These are phyloP conservation scores for Cyaniris semiargus DNA, from an alignment of 2,888 invertebrate species.

Conservation along the genomic window DNA sequence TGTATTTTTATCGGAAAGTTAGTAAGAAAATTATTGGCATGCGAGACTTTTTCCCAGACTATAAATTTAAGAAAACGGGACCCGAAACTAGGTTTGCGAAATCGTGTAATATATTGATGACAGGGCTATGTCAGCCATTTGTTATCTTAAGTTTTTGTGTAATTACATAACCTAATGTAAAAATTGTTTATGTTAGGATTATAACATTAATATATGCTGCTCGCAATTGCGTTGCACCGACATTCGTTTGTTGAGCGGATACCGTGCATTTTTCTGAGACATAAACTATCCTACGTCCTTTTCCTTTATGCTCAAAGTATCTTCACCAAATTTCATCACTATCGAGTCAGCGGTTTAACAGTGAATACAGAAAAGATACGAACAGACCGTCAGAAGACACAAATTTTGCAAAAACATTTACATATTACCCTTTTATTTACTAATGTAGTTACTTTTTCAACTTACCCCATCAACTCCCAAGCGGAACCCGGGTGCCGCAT, in stretches of 20 bases:
- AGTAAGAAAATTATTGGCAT: slow-evolving; percentile 25
- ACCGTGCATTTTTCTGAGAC: neutral
- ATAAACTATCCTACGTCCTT: too few species aligned
- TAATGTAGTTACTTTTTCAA: too few species aligned
- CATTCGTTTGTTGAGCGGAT: neutral
- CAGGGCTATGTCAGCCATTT: slow-evolving; percentile 3
- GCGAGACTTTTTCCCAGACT: slow-evolving; percentile 18
- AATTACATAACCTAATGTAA: neutral
- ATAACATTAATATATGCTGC: neutral
- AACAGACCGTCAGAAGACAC: too few species aligned
- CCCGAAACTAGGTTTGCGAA: slow-evolving; percentile 24
- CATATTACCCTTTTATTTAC: too few species aligned
- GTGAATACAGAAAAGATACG: too few species aligned
- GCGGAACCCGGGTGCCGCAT: too few species aligned
- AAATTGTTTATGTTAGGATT: neutral
- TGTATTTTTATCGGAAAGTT: neutral
- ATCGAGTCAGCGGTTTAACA: too few species aligned
- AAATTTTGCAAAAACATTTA: too few species aligned
- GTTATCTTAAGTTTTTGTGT: neutral
- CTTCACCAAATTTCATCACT: too few species aligned
- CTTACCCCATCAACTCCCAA: too few species aligned
- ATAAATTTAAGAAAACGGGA: slow-evolving; percentile 31
- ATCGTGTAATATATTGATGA: slow-evolving; percentile 15
- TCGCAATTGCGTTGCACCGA: neutral
- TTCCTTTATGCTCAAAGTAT: too few species aligned